Conservation (phyloP, 64 coral and sea anemone species). For the Porites lutea region DNA sequence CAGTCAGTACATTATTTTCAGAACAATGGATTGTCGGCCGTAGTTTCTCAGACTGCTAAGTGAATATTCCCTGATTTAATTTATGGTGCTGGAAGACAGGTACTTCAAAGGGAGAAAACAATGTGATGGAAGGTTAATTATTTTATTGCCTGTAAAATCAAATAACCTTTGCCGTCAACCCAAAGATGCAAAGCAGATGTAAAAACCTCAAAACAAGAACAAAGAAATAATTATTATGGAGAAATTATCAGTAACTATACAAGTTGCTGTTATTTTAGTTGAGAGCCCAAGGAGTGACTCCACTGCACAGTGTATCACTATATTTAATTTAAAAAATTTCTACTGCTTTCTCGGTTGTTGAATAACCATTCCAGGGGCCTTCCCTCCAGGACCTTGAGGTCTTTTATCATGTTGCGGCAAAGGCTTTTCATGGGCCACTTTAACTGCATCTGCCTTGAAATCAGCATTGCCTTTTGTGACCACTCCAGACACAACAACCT, state of each 20-base stretch:
- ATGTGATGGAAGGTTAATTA: no score
- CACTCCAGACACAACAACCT: constrained; percentile 78
- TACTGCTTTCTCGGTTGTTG: constrained; percentile 94
- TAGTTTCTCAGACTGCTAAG: no score
- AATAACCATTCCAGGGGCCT: constrained; percentile 45
- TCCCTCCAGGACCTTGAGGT: constrained; percentile 66
- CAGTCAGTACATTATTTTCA: no score
- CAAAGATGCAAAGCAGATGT: neutral
- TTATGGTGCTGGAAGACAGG: no score
- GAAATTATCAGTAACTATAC: neutral
- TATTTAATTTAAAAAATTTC: constrained; percentile 43
- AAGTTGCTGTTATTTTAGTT: neutral
- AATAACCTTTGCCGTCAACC: neutral
- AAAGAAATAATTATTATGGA: neutral
- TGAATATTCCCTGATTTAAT: no score
- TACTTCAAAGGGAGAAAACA: no score
- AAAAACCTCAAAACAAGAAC: neutral
- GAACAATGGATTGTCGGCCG: no score
- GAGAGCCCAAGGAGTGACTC: no score
- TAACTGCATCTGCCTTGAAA: constrained; percentile 77
- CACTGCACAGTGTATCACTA: neutral
- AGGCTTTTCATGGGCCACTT: constrained; percentile 91
- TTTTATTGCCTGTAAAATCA: neutral
- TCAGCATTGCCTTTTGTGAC: constrained; percentile 91
- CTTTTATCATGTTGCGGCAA: constrained; percentile 87